Evolutionary conservation across 2,888 invertebrate genomes (phyloP).

Genomic region (Troides aeacus): DNA sequence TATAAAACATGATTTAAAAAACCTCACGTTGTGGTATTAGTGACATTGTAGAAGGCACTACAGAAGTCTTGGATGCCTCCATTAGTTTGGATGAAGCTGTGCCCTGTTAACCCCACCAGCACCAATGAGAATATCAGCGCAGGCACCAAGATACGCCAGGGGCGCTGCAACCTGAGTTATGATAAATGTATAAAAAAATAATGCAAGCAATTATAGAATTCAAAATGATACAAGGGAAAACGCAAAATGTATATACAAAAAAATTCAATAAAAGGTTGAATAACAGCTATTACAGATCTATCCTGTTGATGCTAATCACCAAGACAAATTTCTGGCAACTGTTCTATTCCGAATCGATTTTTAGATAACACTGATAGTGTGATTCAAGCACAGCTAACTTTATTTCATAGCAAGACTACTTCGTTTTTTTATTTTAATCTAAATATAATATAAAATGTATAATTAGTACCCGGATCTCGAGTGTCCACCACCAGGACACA

Average conservation of each 20-base stretch:
- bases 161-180: conserved; percentile 53
- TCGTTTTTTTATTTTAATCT: not conserved
- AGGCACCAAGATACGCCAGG: conserved; percentile 68
- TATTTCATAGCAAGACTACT: too few relatives aligned
- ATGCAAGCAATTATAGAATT: not conserved
- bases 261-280: too few relatives aligned
- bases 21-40: conserved; percentile 63
- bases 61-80: conserved; percentile 65
- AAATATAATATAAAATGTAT: not conserved
- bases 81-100: conserved; percentile 63
- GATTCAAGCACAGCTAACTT: not conserved
- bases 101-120: conserved; percentile 65
- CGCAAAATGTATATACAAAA: too few relatives aligned
- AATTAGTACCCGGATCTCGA: conserved; percentile 55
- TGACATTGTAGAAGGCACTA: conserved; percentile 55
- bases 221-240: not conserved
- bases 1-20: not conserved
- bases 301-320: too few relatives aligned
- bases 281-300: too few relatives aligned
- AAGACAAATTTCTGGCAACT: not conserved
- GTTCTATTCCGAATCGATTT: not conserved
- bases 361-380: not conserved
- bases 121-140: conserved; percentile 64
- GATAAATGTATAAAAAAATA: not conserved
- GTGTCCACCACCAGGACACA: conserved; percentile 68